Evolutionary conservation across 2,113 vertebrate genomes (phyloP).

Genomic region (Gymnocephalus cernua): DNA sequence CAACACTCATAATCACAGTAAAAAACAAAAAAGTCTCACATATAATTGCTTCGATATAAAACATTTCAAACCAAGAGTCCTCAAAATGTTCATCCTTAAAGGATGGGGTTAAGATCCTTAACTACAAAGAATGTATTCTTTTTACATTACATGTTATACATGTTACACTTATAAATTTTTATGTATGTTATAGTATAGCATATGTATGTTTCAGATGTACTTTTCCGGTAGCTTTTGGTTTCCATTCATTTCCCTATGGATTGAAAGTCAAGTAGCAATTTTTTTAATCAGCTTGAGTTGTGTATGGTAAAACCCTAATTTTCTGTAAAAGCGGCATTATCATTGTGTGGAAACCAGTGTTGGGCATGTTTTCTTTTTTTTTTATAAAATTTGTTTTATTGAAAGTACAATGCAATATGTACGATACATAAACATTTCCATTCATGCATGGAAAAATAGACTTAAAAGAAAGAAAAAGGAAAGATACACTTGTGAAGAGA

Average conservation of each 20-base stretch:
- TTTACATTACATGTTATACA: too few relatives aligned
- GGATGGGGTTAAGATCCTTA: background rate
- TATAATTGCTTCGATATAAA: background rate
- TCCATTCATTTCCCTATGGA: background rate
- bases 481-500: too few relatives aligned
- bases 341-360: too few relatives aligned
- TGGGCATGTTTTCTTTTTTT: too few relatives aligned
- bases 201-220: background rate
- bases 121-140: background rate
- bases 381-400: background rate
- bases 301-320: too few relatives aligned
- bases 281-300: too few relatives aligned
- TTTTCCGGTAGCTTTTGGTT: background rate
- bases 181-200: background rate
- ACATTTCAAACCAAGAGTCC: slow-evolving; percentile 14
- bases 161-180: background rate
- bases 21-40: background rate
- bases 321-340: too few relatives aligned
- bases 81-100: background rate
- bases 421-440: background rate
- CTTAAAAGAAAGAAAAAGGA: background rate
- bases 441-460: background rate
- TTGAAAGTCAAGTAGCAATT: background rate
- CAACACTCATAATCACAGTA: background rate
- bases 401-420: background rate